A percentile compares a stretch with the other conserved stretches of the same genome.
phyloP scores from a whole-genome alignment of 2,888 invertebrate genomes.

The Nezara viridula region DNA sequence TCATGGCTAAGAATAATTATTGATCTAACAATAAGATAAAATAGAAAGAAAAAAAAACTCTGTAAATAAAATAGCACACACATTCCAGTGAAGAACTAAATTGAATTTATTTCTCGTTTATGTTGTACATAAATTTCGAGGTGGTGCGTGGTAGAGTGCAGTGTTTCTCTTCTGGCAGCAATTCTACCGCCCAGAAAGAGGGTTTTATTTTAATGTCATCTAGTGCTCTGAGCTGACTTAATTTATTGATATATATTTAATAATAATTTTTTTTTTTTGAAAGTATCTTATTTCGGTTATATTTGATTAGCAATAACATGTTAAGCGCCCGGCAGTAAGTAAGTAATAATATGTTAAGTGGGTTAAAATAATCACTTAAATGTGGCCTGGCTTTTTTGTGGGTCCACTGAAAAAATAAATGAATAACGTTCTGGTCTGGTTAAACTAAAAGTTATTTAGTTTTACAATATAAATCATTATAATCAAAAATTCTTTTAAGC shows the following conservation, averaged over 20 bases:
- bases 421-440: too few relatives aligned
- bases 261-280: neutral
- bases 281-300: neutral
- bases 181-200: neutral
- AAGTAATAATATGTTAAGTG: too few relatives aligned
- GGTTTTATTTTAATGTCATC: neutral
- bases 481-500: too few relatives aligned
- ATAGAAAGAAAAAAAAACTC: neutral
- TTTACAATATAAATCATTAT: too few relatives aligned
- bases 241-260: neutral
- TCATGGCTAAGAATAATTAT: neutral
- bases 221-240: neutral
- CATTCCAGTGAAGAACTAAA: neutral
- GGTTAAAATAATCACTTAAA: too few relatives aligned
- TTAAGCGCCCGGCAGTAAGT: too few relatives aligned
- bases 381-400: too few relatives aligned
- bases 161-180: neutral
- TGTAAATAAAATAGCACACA: neutral
- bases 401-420: too few relatives aligned
- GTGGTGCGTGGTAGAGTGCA: neutral
- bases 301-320: neutral
- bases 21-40: neutral
- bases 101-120: neutral
- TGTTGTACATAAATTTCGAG: constrained; percentile 4
- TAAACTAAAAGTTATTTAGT: too few relatives aligned